phyloP scores from a whole-genome alignment of 2,113 vertebrate genomes.

The Caranx ignobilis region DNA sequence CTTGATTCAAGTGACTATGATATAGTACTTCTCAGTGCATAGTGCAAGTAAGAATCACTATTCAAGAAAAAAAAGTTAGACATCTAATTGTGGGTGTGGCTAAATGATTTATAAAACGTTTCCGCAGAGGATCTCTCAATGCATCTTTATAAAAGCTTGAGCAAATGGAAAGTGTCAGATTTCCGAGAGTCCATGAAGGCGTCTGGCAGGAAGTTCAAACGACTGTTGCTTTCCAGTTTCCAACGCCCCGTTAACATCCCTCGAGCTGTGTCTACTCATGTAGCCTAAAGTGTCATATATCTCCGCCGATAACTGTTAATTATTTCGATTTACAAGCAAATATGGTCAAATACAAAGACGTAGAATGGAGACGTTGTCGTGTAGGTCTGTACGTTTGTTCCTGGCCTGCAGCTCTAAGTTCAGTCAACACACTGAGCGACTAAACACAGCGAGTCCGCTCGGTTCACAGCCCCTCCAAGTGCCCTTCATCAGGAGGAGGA shows the following conservation, averaged over 20 bases:
- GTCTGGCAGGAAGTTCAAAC: constrained; percentile 48
- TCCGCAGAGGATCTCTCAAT: too few species aligned
- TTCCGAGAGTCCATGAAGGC: constrained; percentile 53
- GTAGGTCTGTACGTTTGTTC: constrained; percentile 8
- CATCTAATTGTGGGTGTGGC: too few species aligned
- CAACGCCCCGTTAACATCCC: background rate
- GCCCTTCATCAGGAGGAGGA: background rate
- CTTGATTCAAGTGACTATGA: too few species aligned
- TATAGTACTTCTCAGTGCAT: too few species aligned
- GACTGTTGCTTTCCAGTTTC: background rate
- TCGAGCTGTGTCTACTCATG: too few species aligned
- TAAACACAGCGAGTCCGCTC: background rate
- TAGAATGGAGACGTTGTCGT: constrained; percentile 28
- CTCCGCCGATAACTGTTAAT: background rate
- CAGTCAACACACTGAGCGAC: background rate
- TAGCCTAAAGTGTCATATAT: background rate
- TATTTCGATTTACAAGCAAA: background rate
- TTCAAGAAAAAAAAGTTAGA: too few species aligned
- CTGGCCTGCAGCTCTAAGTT: background rate
- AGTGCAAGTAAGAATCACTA: too few species aligned
- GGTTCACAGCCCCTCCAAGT: constrained; percentile 11
- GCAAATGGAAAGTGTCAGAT: background rate
- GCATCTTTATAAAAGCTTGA: background rate
- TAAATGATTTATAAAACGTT: too few species aligned
- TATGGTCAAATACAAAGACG: constrained; percentile 10